These are phyloP conservation scores for Argyresthia albistria DNA, from an alignment of 2,888 invertebrate genomes.

Conservation along the genomic window DNA sequence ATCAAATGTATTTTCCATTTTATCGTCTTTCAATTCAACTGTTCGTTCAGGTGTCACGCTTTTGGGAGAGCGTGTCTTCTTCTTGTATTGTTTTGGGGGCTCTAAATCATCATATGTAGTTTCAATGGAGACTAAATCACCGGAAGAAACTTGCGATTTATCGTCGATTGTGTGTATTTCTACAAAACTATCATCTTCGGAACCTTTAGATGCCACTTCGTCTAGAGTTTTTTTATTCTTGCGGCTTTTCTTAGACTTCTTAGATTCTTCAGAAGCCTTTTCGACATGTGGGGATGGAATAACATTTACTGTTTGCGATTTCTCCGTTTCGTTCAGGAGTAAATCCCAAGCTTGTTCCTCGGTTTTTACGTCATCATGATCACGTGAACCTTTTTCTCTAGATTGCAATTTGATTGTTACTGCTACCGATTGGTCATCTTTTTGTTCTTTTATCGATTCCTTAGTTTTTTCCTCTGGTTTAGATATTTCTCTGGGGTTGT, in stretches of 20 bases:
- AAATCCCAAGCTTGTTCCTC: slow-evolving; percentile 64
- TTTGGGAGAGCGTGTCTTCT: slow-evolving; percentile 37
- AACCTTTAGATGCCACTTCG: slow-evolving; percentile 36
- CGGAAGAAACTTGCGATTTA: slow-evolving; percentile 37
- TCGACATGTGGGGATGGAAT: slow-evolving; percentile 20
- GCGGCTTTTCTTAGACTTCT: slow-evolving; percentile 45
- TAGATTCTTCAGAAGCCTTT: slow-evolving; percentile 32
- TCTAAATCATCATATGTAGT: slow-evolving; percentile 45
- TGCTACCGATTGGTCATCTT: slow-evolving; percentile 1
- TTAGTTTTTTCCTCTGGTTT: background rate
- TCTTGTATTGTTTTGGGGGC: slow-evolving; percentile 30
- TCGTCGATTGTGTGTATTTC: slow-evolving; percentile 64
- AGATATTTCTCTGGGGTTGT: background rate
- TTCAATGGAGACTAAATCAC: slow-evolving; percentile 55
- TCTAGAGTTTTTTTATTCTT: slow-evolving; percentile 43
- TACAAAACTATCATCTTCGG: slow-evolving; percentile 59
- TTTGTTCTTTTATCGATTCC: background rate
- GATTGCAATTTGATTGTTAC: slow-evolving; percentile 10
- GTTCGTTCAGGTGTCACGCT: slow-evolving; percentile 35
- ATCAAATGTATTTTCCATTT: slow-evolving; percentile 16
- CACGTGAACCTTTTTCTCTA: slow-evolving; percentile 9
- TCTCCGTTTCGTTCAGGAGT: slow-evolving; percentile 44
- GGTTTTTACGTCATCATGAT: slow-evolving; percentile 32
- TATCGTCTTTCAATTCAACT: slow-evolving; percentile 17
- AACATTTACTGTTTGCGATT: slow-evolving; percentile 18